phyloP scores from a whole-genome alignment of 2,797 vertebrate species.

The Dicrostonyx torquatus region DNA sequence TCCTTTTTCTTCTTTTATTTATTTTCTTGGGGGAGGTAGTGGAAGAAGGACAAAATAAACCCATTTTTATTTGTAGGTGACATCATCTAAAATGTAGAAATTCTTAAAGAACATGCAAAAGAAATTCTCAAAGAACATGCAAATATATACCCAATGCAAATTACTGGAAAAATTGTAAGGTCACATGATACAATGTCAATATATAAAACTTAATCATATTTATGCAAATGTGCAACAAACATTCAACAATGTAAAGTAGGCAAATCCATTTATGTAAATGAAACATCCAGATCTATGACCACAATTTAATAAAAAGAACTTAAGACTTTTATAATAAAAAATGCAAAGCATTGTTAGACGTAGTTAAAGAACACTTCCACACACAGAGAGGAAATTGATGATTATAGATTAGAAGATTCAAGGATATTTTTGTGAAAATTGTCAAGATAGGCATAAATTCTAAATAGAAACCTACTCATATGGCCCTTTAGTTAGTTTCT shows the following conservation, averaged over 20 bases:
- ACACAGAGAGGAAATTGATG: neutral
- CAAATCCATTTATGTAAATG: neutral
- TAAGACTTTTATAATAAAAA: neutral
- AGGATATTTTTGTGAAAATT: neutral
- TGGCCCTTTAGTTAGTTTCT: neutral
- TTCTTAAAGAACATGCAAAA: neutral
- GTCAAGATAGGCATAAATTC: neutral
- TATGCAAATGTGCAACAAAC: neutral
- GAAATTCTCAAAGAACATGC: neutral
- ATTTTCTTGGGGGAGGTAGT: neutral
- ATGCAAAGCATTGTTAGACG: neutral
- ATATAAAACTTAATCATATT: neutral
- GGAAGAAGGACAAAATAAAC: neutral
- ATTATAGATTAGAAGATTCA: neutral
- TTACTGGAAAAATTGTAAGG: neutral
- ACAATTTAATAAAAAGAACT: neutral
- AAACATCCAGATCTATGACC: neutral
- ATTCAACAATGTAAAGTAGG: neutral
- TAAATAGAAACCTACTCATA: neutral
- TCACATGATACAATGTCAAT: neutral
- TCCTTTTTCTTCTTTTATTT: neutral
- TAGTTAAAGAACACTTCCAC: neutral
- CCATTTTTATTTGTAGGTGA: neutral
- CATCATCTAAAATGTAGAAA: neutral
- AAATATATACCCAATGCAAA: neutral